Evolutionary conservation across 2,113 vertebrate species (phyloP).

Genomic region (Brevimyrus niger): DNA sequence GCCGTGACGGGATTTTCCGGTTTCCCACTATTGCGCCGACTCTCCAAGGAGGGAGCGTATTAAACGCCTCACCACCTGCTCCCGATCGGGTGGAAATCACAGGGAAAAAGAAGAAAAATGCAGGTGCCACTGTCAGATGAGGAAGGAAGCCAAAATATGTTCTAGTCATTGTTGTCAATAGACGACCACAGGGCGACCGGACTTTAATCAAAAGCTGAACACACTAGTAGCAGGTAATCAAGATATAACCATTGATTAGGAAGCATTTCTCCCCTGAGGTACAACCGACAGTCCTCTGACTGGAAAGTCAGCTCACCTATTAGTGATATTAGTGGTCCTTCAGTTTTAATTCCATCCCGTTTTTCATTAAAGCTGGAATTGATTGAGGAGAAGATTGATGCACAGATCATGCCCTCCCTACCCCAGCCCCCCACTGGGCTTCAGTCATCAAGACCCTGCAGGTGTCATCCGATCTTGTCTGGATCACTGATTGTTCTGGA

Average conservation of each 20-base stretch:
- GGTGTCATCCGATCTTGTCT: constrained; percentile 20
- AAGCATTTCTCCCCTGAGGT: constrained; percentile 26
- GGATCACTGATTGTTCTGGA: neutral
- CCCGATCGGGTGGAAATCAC: constrained; percentile 10
- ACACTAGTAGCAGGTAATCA: constrained; percentile 21
- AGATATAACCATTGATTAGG: constrained; percentile 33
- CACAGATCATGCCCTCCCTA: constrained; percentile 1
- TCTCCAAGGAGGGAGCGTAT: constrained; percentile 16
- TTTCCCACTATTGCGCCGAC: constrained; percentile 7
- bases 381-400: constrained; percentile 38
- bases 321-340: constrained; percentile 39
- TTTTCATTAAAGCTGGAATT: constrained; percentile 38
- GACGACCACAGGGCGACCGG: neutral
- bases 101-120: constrained; percentile 11
- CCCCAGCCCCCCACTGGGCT: neutral
- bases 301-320: constrained; percentile 23
- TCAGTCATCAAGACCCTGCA: constrained; percentile 13
- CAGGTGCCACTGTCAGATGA: neutral
- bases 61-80: constrained; percentile 17
- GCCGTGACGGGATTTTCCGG: constrained; percentile 17
- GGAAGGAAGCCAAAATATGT: neutral
- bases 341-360: constrained; percentile 33
- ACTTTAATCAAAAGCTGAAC: constrained; percentile 23
- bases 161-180: neutral
- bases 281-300: constrained; percentile 18